A percentile compares a stretch with the other conserved stretches of the same genome.
Conservation (phyloP, 2,888 invertebrate genomes). For the Cenopis cana region DNA sequence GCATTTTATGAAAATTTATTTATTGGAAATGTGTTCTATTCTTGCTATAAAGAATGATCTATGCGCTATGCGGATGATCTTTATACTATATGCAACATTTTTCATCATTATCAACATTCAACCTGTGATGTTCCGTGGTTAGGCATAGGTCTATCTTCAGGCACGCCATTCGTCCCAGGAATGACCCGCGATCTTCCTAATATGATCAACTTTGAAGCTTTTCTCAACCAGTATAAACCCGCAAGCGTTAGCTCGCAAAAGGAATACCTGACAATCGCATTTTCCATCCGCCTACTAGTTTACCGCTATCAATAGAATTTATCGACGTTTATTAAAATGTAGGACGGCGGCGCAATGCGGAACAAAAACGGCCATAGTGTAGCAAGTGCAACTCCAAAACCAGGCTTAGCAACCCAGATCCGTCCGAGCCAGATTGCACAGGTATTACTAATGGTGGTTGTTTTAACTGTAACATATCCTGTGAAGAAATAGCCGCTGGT, state of each 20-base stretch:
- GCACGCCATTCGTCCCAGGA: neutral
- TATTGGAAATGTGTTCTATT: neutral
- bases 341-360: slow-evolving; percentile 44
- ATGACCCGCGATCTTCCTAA: neutral
- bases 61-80: too few relatives aligned
- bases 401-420: slow-evolving; percentile 40
- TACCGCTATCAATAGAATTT: slow-evolving; percentile 27
- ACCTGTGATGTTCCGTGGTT: neutral
- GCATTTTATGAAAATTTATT: neutral
- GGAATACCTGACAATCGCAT: slow-evolving; percentile 23
- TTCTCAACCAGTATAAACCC: neutral
- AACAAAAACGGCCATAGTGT: slow-evolving; percentile 41
- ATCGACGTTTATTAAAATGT: slow-evolving; percentile 36
- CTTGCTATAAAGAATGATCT: neutral
- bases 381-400: slow-evolving; percentile 42
- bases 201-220: neutral
- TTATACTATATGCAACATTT: neutral
- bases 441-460: slow-evolving; percentile 30
- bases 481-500: neutral
- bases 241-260: slow-evolving; percentile 7
- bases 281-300: slow-evolving; percentile 29
- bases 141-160: neutral
- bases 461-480: slow-evolving; percentile 22
- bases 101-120: neutral
- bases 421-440: slow-evolving; percentile 26